phyloP scores from a whole-genome alignment of 2,113 vertebrate species.

The Python bivittatus region DNA sequence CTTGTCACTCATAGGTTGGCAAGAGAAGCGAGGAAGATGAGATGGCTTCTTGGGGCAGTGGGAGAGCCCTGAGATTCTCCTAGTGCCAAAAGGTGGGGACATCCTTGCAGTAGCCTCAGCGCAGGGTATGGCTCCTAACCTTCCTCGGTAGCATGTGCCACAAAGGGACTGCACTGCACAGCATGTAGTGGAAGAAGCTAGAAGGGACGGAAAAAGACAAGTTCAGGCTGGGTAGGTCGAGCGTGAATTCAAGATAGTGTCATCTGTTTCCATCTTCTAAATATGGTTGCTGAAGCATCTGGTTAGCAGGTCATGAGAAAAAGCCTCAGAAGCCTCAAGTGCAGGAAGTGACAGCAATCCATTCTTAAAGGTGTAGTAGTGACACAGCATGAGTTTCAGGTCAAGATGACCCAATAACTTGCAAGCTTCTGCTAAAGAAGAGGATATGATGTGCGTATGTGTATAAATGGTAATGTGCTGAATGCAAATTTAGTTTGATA shows the following conservation, averaged over 20 bases:
- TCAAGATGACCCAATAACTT: neutral
- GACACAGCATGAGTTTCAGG: neutral
- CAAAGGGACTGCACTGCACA: neutral
- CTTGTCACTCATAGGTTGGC: neutral
- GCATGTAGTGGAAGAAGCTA: neutral
- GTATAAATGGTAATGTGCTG: neutral
- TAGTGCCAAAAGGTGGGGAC: neutral
- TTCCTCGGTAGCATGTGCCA: neutral
- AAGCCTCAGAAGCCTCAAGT: neutral
- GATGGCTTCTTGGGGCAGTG: neutral
- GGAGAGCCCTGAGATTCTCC: neutral
- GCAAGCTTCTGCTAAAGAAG: neutral
- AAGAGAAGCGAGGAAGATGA: neutral
- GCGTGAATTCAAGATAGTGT: neutral
- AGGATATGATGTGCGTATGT: neutral
- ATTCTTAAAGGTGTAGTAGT: neutral
- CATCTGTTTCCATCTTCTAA: neutral
- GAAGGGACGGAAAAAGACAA: neutral
- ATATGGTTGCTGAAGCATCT: neutral
- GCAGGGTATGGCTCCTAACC: neutral
- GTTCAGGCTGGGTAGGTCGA: neutral
- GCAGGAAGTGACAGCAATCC: neutral
- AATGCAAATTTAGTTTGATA: neutral
- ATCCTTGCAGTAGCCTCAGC: neutral
- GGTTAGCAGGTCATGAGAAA: neutral